phyloP scores from a whole-genome alignment of 1,140 invertebrate genomes.

The Aphis gossypii region DNA sequence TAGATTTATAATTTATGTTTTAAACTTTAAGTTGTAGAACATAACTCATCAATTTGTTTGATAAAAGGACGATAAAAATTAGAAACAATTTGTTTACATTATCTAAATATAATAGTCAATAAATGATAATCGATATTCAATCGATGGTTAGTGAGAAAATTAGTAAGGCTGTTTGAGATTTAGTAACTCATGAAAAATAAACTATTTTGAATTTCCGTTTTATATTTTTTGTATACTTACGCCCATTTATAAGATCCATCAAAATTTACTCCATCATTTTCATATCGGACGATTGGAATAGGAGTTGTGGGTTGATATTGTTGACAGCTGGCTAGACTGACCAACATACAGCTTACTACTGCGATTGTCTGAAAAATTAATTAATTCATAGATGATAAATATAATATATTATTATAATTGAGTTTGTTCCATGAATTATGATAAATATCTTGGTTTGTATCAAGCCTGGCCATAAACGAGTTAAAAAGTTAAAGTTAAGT shows the following conservation, averaged over 20 bases:
- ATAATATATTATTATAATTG: not conserved
- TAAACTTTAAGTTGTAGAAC: not conserved
- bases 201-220: not conserved
- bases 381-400: not conserved
- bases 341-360: conserved; percentile 39
- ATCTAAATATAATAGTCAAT: not conserved
- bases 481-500: too few relatives aligned
- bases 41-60: not conserved
- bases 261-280: conserved; percentile 70
- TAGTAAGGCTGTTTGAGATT: not conserved
- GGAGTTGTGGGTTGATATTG: conserved; percentile 61
- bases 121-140: not conserved
- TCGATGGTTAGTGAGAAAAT: not conserved
- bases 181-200: not conserved
- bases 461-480: too few relatives aligned
- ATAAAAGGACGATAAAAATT: not conserved
- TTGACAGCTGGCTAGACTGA: conserved; percentile 43
- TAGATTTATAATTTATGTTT: not conserved
- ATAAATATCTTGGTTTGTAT: too few relatives aligned
- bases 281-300: conserved; percentile 68
- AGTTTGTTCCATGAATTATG: not conserved
- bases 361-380: conserved; percentile 38
- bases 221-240: conserved; percentile 64
- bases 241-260: conserved; percentile 74
- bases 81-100: not conserved